Evolutionary conservation across 1,140 invertebrate genomes (phyloP), one percentile per base, ranked within the genome.

Genomic region (Cyclina sinensis): DNA sequence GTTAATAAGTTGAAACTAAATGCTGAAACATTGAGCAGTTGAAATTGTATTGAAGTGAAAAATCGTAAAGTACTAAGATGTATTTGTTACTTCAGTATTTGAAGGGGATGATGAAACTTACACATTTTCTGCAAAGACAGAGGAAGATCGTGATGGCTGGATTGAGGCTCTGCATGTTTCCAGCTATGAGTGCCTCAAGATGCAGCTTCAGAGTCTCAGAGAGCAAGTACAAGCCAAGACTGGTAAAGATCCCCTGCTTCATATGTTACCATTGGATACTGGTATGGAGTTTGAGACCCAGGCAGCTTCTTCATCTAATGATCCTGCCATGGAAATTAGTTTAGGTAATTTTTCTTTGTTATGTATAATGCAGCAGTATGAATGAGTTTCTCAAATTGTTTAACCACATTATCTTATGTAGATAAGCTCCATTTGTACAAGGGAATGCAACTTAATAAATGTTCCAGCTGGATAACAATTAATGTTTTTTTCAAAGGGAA

Each of bases 61-160:
- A n/a, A n/a, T n/a, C n/a, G n/a, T n/a, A n/a, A n/a, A n/a, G n/a
- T n/a, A n/a, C n/a, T n/a, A 57, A 11, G 21, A 73, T 9, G n/a
- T 80, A 0, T 83, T 1, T 83, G 87, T 89, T 80, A 62, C 93
- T 93, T 27, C 74, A 98, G 98, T 98, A 14, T 98, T 98, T 93
- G 94, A 95, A 95, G 97, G 98, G 84, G 98, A 98, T 91, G 95
- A 95, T 12, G 85, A 91, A n/a, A 86, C 91, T 87, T 97, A 98
- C 95, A 97, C 97, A 90, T 96, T 99, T 91, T 97, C 97, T 24
- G 97, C 98, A 14, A 96, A 96, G 48, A 97, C 97, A n/a, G 97
- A 98, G 93, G 96, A 96, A 46, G 98, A 99, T 88, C 96, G 99
- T 27, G 97, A 98, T 90, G 96, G 97, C 70, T 99, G 99, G 99